Evolutionary conservation across 2,113 vertebrate species (phyloP).

Genomic region (Numida meleagris): DNA sequence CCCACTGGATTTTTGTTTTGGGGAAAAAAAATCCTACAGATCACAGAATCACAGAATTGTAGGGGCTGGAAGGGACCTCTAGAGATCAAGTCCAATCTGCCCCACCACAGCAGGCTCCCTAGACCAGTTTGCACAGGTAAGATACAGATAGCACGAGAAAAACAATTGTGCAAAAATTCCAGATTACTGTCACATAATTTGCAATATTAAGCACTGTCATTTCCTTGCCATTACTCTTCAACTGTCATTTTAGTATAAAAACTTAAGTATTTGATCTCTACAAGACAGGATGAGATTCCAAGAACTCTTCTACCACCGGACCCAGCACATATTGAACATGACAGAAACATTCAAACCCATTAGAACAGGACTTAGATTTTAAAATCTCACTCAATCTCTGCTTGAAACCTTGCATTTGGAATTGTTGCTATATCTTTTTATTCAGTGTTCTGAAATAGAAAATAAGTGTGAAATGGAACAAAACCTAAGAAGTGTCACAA

Average conservation of each 20-base stretch:
- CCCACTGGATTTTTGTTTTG: not conserved
- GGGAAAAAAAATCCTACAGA: not conserved
- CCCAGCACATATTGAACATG: not conserved
- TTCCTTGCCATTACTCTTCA: not conserved
- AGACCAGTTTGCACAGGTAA: no score
- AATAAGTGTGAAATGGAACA: not conserved
- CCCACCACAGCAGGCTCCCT: no score
- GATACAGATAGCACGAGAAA: not conserved
- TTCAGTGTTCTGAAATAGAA: not conserved
- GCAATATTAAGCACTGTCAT: not conserved
- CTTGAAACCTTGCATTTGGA: not conserved
- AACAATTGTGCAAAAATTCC: not conserved
- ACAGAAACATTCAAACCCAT: slow-evolving; percentile 13
- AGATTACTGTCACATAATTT: not conserved
- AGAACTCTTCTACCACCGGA: not conserved
- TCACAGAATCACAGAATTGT: no score
- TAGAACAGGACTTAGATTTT: slow-evolving; percentile 14
- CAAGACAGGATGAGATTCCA: not conserved
- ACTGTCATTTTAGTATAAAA: not conserved
- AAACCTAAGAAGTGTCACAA: not conserved
- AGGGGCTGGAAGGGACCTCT: no score
- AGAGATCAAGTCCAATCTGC: no score
- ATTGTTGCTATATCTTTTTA: not conserved
- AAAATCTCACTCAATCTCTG: not conserved
- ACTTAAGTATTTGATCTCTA: not conserved